phyloP scores from a whole-genome alignment of 2,888 invertebrate genomes.

The Orthosia gracilis region DNA sequence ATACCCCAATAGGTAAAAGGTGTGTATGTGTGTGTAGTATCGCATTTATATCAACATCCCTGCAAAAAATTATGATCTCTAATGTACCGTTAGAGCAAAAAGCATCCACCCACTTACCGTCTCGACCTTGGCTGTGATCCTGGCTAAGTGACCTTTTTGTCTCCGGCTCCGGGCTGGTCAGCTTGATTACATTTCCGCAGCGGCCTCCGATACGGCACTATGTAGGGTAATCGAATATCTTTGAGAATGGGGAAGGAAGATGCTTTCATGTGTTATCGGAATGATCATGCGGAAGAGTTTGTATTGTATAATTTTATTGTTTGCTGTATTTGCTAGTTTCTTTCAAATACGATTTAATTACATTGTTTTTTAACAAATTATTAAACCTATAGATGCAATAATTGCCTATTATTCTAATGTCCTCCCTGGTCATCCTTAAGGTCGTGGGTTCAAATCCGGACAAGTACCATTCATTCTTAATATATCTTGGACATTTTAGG shows the following conservation, averaged over 20 bases:
- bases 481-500: no score
- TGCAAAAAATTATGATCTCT: constrained; percentile 28
- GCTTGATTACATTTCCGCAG: constrained; percentile 59
- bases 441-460: no score
- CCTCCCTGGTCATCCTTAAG: no score
- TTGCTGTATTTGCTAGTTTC: no score
- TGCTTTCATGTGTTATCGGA: constrained; percentile 24
- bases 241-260: constrained; percentile 33
- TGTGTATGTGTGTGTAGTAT: not conserved
- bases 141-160: constrained; percentile 60
- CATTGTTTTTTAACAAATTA: not conserved
- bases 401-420: not conserved
- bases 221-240: constrained; percentile 52
- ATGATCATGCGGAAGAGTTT: not conserved
- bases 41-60: constrained; percentile 3
- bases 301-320: not conserved
- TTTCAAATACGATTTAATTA: not conserved
- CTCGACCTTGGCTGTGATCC: constrained; percentile 41
- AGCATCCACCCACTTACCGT: constrained; percentile 14
- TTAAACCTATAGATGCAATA: no score
- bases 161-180: constrained; percentile 36
- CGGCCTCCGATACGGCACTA: constrained; percentile 33
- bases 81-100: constrained; percentile 36
- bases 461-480: no score
- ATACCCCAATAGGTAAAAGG: no score